Percentiles rank a stretch among this genome's conserved stretches.
phyloP scores from a whole-genome alignment of 1,140 invertebrate genomes.

The Ostrea edulis region DNA sequence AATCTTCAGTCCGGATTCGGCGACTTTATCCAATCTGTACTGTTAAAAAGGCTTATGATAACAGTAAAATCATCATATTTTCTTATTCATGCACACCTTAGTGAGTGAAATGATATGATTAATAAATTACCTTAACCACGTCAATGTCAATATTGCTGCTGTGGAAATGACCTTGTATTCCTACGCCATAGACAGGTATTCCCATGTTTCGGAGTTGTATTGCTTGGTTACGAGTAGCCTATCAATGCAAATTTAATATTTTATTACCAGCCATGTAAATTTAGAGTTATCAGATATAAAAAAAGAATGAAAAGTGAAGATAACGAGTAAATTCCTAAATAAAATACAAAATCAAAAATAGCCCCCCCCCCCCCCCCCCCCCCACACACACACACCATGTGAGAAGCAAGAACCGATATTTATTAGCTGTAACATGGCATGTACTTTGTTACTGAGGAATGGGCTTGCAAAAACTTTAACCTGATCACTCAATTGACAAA shows the following conservation, averaged over 20 bases:
- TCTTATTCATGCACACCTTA: background rate
- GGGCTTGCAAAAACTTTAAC: no score
- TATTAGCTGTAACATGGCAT: no score
- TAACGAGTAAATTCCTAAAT: no score
- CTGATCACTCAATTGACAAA: no score
- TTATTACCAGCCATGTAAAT: background rate
- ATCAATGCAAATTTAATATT: background rate
- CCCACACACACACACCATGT: background rate
- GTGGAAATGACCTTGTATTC: slow-evolving; percentile 66
- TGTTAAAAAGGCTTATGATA: background rate
- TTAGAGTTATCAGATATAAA: background rate
- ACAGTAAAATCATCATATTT: background rate
- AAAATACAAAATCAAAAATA: no score
- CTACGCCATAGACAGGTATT: slow-evolving; percentile 62
- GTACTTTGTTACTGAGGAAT: no score
- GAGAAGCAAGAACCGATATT: no score
- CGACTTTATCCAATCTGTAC: slow-evolving; percentile 64
- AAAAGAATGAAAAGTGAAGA: no score
- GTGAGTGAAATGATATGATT: background rate
- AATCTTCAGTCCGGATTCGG: slow-evolving; percentile 67
- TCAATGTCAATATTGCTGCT: slow-evolving; percentile 41
- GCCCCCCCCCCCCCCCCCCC: no score
- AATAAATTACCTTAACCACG: slow-evolving; percentile 45
- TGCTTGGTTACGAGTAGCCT: slow-evolving; percentile 56
- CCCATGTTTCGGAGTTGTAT: slow-evolving; percentile 50